Base-by-base conservation (phyloP, 2,888 invertebrate species). In the Leptopilina myrica region DNA sequence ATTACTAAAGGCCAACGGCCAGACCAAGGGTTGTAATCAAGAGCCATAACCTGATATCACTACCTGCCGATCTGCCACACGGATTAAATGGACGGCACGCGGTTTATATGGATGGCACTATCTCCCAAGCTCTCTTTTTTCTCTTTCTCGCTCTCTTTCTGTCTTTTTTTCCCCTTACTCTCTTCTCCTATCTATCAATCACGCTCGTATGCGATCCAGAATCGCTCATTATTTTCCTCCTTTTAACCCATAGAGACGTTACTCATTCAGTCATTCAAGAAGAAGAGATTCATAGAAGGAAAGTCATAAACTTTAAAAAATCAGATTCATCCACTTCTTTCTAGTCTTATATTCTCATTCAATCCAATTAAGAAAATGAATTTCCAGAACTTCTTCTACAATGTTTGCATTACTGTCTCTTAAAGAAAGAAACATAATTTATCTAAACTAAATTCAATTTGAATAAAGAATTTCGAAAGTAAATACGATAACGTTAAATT, bases 1-100 rank as follows among this genome's bases (percentile, higher is more conserved):
- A 66, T 67, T 43, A 67, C 20, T 67, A 67, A 67, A 67, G 15
- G 67, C 46, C 67, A 65, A 65, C 40, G 49, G 49, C 49, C 49
- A 67, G 11, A 49, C 67, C 67, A 14, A 49, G 20, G 67, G 67
- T 46, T 67, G 67, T 49, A 67, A 67, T 67, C 67, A 67, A 49
- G 67, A 49, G 67, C 67, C 67, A 67, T 67, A 67, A 67, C 67
- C 67, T 46, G 67, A 67, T 67, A 67, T 67, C 67, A 67, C 67
- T 67, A 49, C 49, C 49, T 67, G 67, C 46, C 46, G 40, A 65
- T 65, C 65, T 65, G 65, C 33, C 65, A 65, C 62, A 62, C 65
- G 40, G 67, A 67, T 67, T 67, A 67, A 67, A 67, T 67, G 49
- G 49, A 67, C 67, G 62, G 67, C 46, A 67, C 49, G 67, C 49